Evolutionary conservation across 2,888 invertebrate genomes (phyloP).

Genomic region (Cylindroiulus punctatus): DNA sequence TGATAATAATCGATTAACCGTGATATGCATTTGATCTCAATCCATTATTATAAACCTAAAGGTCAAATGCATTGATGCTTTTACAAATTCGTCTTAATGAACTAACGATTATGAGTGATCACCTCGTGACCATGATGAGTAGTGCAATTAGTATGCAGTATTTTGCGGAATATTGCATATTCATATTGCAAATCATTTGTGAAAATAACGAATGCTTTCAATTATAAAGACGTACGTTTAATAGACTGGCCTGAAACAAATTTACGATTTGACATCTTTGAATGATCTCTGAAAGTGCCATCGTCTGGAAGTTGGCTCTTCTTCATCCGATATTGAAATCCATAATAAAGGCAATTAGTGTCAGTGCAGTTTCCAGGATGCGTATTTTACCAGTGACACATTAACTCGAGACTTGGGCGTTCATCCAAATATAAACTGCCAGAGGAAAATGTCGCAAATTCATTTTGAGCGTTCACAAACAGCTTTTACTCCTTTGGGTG

Average conservation of each 20-base stretch:
- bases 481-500: slow-evolving; percentile 7
- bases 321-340: background rate
- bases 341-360: background rate
- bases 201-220: too few relatives aligned
- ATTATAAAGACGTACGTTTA: too few relatives aligned
- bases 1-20: too few relatives aligned
- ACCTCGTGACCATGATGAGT: too few relatives aligned
- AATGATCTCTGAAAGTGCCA: background rate
- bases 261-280: background rate
- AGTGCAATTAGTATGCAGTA: too few relatives aligned
- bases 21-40: too few relatives aligned
- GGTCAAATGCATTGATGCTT: too few relatives aligned
- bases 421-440: slow-evolving; percentile 12
- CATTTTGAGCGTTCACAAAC: slow-evolving; percentile 10
- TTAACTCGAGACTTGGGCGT: background rate
- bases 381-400: background rate
- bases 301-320: background rate
- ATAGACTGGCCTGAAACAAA: background rate
- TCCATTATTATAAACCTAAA: too few relatives aligned
- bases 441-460: slow-evolving; percentile 13
- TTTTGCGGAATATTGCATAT: too few relatives aligned
- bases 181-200: too few relatives aligned
- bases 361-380: background rate
- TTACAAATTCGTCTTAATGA: too few relatives aligned
- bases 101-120: too few relatives aligned